Percentiles rank a stretch among this genome's conserved stretches.
These are phyloP conservation scores for Tuta absoluta DNA, from an alignment of 2,888 invertebrate species.

Conservation along the genomic window DNA sequence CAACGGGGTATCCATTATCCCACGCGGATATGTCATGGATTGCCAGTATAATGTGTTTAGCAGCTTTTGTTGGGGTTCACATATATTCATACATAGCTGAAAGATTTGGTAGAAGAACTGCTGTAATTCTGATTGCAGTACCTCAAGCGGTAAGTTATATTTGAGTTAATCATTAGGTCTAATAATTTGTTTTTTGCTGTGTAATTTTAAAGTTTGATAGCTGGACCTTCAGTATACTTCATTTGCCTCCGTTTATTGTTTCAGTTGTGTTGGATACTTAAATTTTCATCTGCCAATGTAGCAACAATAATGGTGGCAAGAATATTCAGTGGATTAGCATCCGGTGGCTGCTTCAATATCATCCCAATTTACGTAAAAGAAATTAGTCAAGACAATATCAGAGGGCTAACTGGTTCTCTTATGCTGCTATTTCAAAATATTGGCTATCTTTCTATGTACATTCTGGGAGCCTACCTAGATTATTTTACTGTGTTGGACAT, in stretches of 20 bases:
- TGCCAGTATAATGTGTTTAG: slow-evolving; percentile 63
- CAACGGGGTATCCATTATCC: slow-evolving; percentile 59
- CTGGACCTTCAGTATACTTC: background rate
- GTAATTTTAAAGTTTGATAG: background rate
- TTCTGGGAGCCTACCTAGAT: slow-evolving; percentile 53
- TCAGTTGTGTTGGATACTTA: slow-evolving; percentile 50
- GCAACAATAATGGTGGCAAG: slow-evolving; percentile 49
- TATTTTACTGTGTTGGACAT: slow-evolving; percentile 54
- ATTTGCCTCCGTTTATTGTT: slow-evolving; percentile 29
- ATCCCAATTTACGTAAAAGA: slow-evolving; percentile 60
- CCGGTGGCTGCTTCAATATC: slow-evolving; percentile 52
- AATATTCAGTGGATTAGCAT: slow-evolving; percentile 47
- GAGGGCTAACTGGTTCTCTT: slow-evolving; percentile 52
- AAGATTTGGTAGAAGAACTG: slow-evolving; percentile 63
- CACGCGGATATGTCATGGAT: slow-evolving; percentile 67
- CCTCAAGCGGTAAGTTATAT: slow-evolving; percentile 67
- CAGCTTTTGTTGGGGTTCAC: slow-evolving; percentile 55
- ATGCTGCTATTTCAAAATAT: slow-evolving; percentile 47
- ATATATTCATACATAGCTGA: slow-evolving; percentile 68
- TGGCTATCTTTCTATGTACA: slow-evolving; percentile 54
- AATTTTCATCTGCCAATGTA: slow-evolving; percentile 40
- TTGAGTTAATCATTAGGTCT: background rate
- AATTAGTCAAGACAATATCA: slow-evolving; percentile 54
- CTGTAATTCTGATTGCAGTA: slow-evolving; percentile 65
- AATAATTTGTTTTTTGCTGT: background rate